Conservation (phyloP, 1,140 invertebrate species). For the Gryon sp. region DNA sequence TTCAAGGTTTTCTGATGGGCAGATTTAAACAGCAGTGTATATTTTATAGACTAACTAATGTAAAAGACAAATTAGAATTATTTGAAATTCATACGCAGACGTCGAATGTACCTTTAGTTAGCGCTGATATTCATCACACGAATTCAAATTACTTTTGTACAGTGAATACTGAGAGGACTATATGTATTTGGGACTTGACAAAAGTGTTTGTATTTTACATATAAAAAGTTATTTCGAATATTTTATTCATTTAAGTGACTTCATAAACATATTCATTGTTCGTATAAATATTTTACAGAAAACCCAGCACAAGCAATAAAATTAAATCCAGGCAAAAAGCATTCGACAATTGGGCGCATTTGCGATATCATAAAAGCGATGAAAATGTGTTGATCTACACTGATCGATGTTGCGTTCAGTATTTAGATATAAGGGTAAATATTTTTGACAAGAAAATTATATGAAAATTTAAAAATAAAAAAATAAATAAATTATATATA, state of each 20-base stretch:
- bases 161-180: slow-evolving; percentile 59
- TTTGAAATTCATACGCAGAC: slow-evolving; percentile 55
- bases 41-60: slow-evolving; percentile 62
- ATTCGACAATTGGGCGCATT: slow-evolving; percentile 70
- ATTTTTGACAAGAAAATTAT: slow-evolving; percentile 5
- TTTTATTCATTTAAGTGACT: not conserved
- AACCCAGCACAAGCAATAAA: slow-evolving; percentile 39
- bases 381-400: slow-evolving; percentile 68
- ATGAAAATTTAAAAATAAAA: too few species aligned
- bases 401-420: slow-evolving; percentile 74
- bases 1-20: slow-evolving; percentile 29
- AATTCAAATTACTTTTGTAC: slow-evolving; percentile 67
- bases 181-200: slow-evolving; percentile 70
- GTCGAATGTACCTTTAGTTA: slow-evolving; percentile 60
- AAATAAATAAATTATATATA: too few species aligned
- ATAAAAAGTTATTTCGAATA: slow-evolving; percentile 7
- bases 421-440: slow-evolving; percentile 72
- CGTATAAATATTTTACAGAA: slow-evolving; percentile 44
- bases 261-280: slow-evolving; percentile 6
- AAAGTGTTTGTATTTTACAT: slow-evolving; percentile 62
- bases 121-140: slow-evolving; percentile 41
- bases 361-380: slow-evolving; percentile 68
- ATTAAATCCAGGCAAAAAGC: slow-evolving; percentile 44
- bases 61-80: slow-evolving; percentile 54
- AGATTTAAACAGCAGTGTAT: slow-evolving; percentile 57